Percentiles rank a stretch among this genome's conserved stretches.
phyloP scores from a whole-genome alignment of 2,888 invertebrate species.

The Leucophenga maculata region DNA sequence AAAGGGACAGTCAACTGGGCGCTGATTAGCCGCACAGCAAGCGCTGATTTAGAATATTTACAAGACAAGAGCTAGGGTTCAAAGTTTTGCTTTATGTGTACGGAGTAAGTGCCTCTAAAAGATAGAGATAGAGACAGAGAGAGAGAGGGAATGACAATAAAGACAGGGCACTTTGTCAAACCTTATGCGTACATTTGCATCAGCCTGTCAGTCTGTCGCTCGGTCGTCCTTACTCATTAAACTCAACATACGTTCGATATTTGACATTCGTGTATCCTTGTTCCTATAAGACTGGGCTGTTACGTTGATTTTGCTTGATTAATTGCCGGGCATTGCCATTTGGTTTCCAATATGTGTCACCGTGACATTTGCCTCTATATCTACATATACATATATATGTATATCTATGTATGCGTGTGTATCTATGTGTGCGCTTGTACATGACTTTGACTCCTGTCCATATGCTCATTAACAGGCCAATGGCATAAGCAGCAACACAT shows the following conservation, averaged over 20 bases:
- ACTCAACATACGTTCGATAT: background rate
- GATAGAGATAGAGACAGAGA: too few species aligned
- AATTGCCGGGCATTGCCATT: slow-evolving; percentile 17
- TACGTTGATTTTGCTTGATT: slow-evolving; percentile 15
- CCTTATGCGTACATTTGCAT: background rate
- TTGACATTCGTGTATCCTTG: background rate
- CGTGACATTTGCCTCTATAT: background rate
- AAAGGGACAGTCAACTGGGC: background rate
- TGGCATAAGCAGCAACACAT: slow-evolving; percentile 4
- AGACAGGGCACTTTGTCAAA: background rate
- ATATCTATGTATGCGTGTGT: background rate
- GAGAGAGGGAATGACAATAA: background rate
- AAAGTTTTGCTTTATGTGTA: too few species aligned
- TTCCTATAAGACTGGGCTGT: background rate
- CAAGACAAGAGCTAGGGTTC: too few species aligned
- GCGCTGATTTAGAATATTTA: background rate
- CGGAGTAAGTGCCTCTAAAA: background rate
- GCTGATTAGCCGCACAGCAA: background rate
- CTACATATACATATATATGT: too few species aligned
- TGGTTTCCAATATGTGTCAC: slow-evolving; percentile 18
- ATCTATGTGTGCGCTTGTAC: background rate
- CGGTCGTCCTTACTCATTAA: too few species aligned
- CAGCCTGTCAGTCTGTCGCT: background rate
- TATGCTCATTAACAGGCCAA: slow-evolving; percentile 13
- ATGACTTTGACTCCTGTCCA: background rate